phyloP scores from a whole-genome alignment of 2,888 invertebrate species.

The Orthonychiurus folsomi region DNA sequence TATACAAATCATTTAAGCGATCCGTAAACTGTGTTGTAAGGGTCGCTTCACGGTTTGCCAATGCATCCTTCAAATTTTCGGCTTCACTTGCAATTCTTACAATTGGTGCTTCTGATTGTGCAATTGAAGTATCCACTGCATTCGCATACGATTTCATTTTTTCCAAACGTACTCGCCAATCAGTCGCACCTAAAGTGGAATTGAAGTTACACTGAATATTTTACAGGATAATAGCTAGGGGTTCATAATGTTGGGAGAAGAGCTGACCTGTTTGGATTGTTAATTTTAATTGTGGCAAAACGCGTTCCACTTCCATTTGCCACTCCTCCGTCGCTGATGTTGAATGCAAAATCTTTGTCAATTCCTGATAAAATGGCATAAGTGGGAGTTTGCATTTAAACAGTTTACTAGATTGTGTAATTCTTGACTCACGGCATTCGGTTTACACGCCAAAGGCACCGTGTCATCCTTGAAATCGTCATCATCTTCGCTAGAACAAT shows the following conservation, averaged over 20 bases:
- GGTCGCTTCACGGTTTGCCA: neutral
- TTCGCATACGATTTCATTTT: conserved; percentile 76
- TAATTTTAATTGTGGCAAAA: conserved; percentile 71
- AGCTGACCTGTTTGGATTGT: conserved; percentile 49
- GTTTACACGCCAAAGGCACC: conserved; percentile 43
- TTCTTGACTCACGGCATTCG: too few species aligned
- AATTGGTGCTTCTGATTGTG: neutral
- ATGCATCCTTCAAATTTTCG: too few species aligned
- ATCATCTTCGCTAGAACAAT: conserved; percentile 60
- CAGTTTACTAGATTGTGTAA: too few species aligned
- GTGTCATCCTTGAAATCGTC: conserved; percentile 53
- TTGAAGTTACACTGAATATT: too few species aligned
- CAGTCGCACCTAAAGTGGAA: neutral
- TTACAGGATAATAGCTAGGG: too few species aligned
- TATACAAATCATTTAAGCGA: neutral
- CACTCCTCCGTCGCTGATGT: conserved; percentile 67
- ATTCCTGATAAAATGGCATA: conserved; percentile 31
- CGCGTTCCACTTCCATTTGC: conserved; percentile 87
- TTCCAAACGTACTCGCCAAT: conserved; percentile 81
- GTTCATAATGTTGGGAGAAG: too few species aligned
- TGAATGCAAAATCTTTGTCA: conserved; percentile 53
- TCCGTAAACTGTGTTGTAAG: neutral
- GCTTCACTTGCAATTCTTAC: neutral
- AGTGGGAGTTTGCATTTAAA: neutral
- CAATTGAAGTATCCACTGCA: conserved; percentile 50